Base-by-base conservation (phyloP, 2,888 invertebrate species). In the Amphimallon solstitiale region DNA sequence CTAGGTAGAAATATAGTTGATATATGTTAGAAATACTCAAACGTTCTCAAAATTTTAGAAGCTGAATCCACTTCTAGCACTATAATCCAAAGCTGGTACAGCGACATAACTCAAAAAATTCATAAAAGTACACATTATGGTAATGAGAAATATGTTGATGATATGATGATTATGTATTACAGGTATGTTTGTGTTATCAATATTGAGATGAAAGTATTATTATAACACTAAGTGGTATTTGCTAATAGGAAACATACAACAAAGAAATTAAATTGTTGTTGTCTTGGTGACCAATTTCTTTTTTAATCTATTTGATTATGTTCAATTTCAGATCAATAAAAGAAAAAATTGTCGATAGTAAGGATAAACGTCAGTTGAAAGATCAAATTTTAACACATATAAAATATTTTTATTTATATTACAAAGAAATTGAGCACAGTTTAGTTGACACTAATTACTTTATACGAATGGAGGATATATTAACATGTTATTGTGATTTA, bases 401-500 rank as follows among this genome's bases (percentile, higher is more conserved):
- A 1, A 68, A 71, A 45, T 69, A 73, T 46, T 73, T 77, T 10
- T 70, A 76, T 65, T 67, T 69, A 19, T 73, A 72, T 51, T 75
- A 72, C 21, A 46, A 67, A 40, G 71, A 72, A 56, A 60, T 71
- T 15, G 68, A 72, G 12, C 15, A 49, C 9, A 51, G 67, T 51
- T 68, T 67, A 35, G 54, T 65, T 2, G 73, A 76, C 19, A 60
- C 43, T 37, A 71, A 70, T 66, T 77, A 77, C 68, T 70, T 75
- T 40, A 71, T 72, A 10, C 63, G 71, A 56, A 77, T 77, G 76
- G 77, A 77, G 43, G 74, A 76, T 17, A 72, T 78, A 23, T 59
- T 77, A 40, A 62, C 72, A 1, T 66, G 74, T 43, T 76, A 74
- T 52, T 71, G 73, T 38, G 73, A 76, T 66, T 65, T 75, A 14